Base-by-base conservation (phyloP, 2,113 vertebrate species). In the Corvus cornix region DNA sequence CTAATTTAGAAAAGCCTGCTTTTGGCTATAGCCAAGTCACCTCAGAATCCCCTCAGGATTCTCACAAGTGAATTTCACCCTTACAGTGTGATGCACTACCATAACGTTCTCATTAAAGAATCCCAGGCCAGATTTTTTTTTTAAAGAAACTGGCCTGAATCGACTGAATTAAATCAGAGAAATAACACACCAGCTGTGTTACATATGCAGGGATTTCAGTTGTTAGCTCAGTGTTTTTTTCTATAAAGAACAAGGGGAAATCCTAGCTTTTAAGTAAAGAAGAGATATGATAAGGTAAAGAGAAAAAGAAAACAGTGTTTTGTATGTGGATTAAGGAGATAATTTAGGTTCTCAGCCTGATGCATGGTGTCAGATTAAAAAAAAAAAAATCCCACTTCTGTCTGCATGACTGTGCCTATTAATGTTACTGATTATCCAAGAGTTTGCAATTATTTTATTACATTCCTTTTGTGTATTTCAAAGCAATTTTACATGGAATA, bases 401-500 rank as follows among this genome's bases (percentile, higher is more conserved):
- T 83, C 72, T 86, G 58, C 70, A 58, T 74, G 58, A 39, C 37
- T 69, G 26, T 73, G 70, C 37, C 58, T 80, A 56, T 85, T 75
- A 85, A 83, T 66, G 37, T 76, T 91, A 72, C 23, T 69, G 59
- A 86, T 76, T 69, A 69, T 90, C 43, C 44, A 77, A 68, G 72
- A 95, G 72, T 85, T n/a, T 76, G n/a, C 21, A 80, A 24, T 72
- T 84, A 19, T 87, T 62, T 80, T 53, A 73, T 86, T 93, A 69
- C 12, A 51, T 75, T 88, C 13, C 12, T 74, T 87, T 88, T 74
- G 28, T 83, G 48, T 73, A 80, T 80, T 93, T 94, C 48, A 88
- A 94, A 86, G n/a, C 72, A 73, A n/a, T 90, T 91, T 59, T 87
- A 41, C 53, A 68, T 66, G 15, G 78, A 85, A 85, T 90, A 85